Percentiles rank a stretch among this genome's conserved stretches.
Evolutionary conservation across 2,113 vertebrate genomes (phyloP).

Genomic region (Oncorhynchus keta): DNA sequence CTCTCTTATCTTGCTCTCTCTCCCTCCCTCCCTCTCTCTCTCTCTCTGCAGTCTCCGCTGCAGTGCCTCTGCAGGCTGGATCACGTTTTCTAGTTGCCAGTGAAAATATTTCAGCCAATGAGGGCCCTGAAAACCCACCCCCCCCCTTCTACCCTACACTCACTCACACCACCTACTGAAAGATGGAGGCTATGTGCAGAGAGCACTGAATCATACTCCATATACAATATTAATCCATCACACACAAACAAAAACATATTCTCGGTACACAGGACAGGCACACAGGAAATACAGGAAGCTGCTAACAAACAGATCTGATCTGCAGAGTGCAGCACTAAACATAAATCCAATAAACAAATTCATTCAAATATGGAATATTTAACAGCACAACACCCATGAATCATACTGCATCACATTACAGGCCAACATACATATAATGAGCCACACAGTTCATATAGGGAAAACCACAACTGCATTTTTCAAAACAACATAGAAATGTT

Average conservation of each 20-base stretch:
- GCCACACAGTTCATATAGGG: too few relatives aligned
- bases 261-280: conserved; percentile 19
- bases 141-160: conserved; percentile 13
- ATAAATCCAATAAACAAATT: conserved; percentile 25
- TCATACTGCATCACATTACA: too few relatives aligned
- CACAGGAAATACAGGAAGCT: conserved; percentile 45
- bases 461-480: too few relatives aligned
- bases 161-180: conserved; percentile 26
- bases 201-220: conserved; percentile 35
- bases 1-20: conserved; percentile 21
- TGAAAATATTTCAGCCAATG: conserved; percentile 71
- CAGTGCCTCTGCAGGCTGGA: conserved; percentile 78
- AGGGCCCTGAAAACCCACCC: conserved; percentile 27
- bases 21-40: conserved; percentile 40
- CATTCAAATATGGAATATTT: not conserved
- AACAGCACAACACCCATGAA: too few relatives aligned
- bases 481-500: too few relatives aligned
- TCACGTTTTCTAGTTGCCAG: conserved; percentile 66
- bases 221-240: conserved; percentile 21
- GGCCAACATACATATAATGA: too few relatives aligned
- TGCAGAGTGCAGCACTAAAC: conserved; percentile 26
- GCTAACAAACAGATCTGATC: conserved; percentile 38
- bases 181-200: conserved; percentile 25
- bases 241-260: conserved; percentile 22
- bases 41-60: conserved; percentile 73